phyloP scores from a whole-genome alignment of 2,888 invertebrate genomes.

The Aleiodes testaceus region DNA sequence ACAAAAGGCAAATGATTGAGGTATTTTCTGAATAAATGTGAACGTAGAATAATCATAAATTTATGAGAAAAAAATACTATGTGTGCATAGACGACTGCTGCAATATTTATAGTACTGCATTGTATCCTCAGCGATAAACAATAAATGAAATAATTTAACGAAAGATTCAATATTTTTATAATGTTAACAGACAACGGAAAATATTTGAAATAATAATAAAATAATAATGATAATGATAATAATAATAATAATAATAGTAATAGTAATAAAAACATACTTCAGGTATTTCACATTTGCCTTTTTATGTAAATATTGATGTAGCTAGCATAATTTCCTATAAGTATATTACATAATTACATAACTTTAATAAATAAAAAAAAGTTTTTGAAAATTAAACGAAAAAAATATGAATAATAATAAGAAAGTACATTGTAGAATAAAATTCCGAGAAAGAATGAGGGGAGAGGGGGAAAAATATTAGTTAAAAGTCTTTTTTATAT shows the following conservation, averaged over 20 bases:
- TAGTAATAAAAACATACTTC: slow-evolving; percentile 58
- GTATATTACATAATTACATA: slow-evolving; percentile 55
- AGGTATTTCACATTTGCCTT: slow-evolving; percentile 73
- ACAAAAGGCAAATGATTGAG: slow-evolving; percentile 64
- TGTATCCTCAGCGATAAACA: slow-evolving; percentile 55
- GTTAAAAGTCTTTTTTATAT: slow-evolving; percentile 53
- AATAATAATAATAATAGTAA: slow-evolving; percentile 19
- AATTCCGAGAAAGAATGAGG: too few species aligned
- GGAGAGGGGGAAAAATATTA: slow-evolving; percentile 47
- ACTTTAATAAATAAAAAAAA: slow-evolving; percentile 46
- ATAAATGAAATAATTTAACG: slow-evolving; percentile 58
- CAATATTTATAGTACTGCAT: slow-evolving; percentile 61
- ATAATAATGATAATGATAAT: slow-evolving; percentile 30
- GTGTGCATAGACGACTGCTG: slow-evolving; percentile 59
- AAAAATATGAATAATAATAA: slow-evolving; percentile 53
- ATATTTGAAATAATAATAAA: neutral
- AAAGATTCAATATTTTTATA: slow-evolving; percentile 66
- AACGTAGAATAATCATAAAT: slow-evolving; percentile 47
- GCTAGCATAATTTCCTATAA: slow-evolving; percentile 71
- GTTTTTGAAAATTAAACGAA: slow-evolving; percentile 35
- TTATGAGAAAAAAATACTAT: slow-evolving; percentile 52
- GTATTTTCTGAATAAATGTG: slow-evolving; percentile 49
- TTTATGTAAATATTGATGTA: slow-evolving; percentile 71
- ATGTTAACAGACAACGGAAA: slow-evolving; percentile 59
- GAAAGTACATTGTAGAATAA: slow-evolving; percentile 56